Conservation (phyloP, 1,140 invertebrate genomes). For the Drosophila ananassae region DNA sequence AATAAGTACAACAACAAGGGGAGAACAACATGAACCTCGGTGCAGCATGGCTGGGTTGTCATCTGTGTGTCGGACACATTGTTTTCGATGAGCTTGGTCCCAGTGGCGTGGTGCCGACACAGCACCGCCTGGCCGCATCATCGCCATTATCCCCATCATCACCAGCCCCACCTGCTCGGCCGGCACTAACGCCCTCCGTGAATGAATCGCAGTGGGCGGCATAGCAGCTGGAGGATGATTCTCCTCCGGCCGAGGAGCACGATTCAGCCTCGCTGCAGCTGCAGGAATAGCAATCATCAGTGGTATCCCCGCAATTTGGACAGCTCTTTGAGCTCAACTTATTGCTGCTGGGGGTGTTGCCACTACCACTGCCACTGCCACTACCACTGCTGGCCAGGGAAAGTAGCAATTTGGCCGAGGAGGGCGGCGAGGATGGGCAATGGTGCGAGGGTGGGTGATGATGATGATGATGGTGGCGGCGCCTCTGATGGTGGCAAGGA, state of each 20-base stretch:
- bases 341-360: constrained; percentile 9
- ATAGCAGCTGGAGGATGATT: constrained; percentile 29
- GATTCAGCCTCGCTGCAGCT: constrained; percentile 55
- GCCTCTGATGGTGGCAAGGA: constrained; percentile 10
- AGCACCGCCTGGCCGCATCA: constrained; percentile 11
- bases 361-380: constrained; percentile 13
- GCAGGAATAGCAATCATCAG: constrained; percentile 44
- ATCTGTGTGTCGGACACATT: constrained; percentile 59
- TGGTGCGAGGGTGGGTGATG: constrained; percentile 1
- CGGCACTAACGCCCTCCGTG: too few species aligned
- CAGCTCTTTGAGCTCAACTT: constrained; percentile 34
- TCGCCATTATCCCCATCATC: constrained; percentile 6
- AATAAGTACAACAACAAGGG: constrained; percentile 18
- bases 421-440: constrained; percentile 55
- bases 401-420: constrained; percentile 64
- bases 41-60: constrained; percentile 66
- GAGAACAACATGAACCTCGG: constrained; percentile 75
- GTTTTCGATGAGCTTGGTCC: constrained; percentile 18
- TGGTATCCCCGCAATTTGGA: constrained; percentile 30
- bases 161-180: neutral
- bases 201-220: constrained; percentile 39
- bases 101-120: constrained; percentile 11
- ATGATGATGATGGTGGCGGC: constrained; percentile 21
- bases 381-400: constrained; percentile 51
- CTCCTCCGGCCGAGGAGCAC: constrained; percentile 38